Conservation (phyloP, 2,888 invertebrate genomes). For the Cantharis rustica region DNA sequence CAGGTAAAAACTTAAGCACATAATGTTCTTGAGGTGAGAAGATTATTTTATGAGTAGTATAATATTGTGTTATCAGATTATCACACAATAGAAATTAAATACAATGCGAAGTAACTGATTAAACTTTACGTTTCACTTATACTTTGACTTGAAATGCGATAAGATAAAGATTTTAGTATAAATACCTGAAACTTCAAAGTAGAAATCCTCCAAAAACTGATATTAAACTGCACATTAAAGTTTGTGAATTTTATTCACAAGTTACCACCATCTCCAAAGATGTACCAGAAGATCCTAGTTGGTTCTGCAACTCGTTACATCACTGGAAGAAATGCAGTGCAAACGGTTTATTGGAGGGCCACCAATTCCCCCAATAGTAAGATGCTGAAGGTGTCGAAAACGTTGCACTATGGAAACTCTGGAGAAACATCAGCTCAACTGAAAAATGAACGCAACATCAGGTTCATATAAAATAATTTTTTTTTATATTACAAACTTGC, state of each 20-base stretch:
- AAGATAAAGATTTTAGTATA: neutral
- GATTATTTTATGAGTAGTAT: neutral
- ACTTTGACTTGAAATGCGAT: neutral
- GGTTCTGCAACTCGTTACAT: slow-evolving; percentile 73
- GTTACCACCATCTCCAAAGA: slow-evolving; percentile 29
- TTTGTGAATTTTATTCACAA: neutral
- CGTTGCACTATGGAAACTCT: slow-evolving; percentile 39
- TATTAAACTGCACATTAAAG: neutral
- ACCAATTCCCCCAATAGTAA: slow-evolving; percentile 30
- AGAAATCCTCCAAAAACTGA: neutral
- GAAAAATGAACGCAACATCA: neutral
- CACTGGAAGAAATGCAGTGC: slow-evolving; percentile 72
- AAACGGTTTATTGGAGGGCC: slow-evolving; percentile 74
- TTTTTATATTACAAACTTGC: neutral
- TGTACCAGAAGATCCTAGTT: slow-evolving; percentile 60
- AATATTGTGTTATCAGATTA: neutral
- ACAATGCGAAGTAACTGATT: neutral
- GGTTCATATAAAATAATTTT: neutral
- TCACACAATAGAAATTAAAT: neutral
- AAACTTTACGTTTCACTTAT: neutral
- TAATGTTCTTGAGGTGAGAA: neutral
- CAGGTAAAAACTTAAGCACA: neutral
- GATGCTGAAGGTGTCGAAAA: slow-evolving; percentile 43
- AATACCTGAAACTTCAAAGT: neutral
- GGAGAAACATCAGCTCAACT: neutral